A percentile compares a stretch with the other conserved stretches of the same genome.
Conservation (phyloP, 2,888 invertebrate genomes). For the Meganola albula region DNA sequence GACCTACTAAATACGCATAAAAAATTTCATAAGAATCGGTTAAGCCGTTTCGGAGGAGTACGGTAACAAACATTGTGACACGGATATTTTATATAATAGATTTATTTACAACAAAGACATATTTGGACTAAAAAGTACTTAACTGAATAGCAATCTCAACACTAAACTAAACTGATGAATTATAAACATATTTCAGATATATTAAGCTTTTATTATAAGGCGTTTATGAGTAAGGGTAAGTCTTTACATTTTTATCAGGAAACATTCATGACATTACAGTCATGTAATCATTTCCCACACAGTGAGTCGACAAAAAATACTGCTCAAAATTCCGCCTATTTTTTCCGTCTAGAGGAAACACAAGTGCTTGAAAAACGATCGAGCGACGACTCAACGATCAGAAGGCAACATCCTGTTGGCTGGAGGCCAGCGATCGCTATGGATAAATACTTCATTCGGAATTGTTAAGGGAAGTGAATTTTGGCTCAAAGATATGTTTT, state of each 20-base stretch:
- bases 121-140: no score
- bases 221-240: no score
- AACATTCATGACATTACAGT: conserved; percentile 6
- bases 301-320: neutral
- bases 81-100: no score
- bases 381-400: conserved; percentile 38
- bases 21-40: no score
- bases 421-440: conserved; percentile 38
- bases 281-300: conserved; percentile 11
- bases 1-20: no score
- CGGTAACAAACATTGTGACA: no score
- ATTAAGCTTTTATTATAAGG: no score
- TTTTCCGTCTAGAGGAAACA: conserved; percentile 24
- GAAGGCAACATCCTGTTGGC: conserved; percentile 58
- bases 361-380: conserved; percentile 46
- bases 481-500: conserved; percentile 5
- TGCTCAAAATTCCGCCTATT: conserved; percentile 9
- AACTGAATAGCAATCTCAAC: no score
- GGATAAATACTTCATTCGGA: conserved; percentile 25
- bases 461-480: conserved; percentile 6
- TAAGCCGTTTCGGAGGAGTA: no score
- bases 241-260: neutral
- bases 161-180: no score
- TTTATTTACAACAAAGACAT: no score
- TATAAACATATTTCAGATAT: no score